These are phyloP conservation scores for Platysteira castanea DNA, from an alignment of 2,113 vertebrate species.

Conservation along the genomic window DNA sequence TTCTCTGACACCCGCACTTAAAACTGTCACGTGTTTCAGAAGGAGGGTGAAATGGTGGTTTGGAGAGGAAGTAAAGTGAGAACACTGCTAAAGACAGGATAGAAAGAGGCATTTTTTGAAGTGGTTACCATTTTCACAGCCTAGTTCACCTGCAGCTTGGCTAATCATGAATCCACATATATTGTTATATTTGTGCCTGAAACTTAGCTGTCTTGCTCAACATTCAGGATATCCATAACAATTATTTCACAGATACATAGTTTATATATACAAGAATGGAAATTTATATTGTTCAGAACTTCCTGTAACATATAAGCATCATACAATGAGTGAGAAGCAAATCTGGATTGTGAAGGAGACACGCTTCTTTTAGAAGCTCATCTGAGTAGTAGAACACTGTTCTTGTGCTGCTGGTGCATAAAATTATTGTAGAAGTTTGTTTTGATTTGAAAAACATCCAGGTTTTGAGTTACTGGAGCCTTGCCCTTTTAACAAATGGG, in stretches of 20 bases:
- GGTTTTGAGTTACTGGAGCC: background rate
- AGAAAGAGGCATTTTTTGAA: background rate
- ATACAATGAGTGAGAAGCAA: rapidly evolving
- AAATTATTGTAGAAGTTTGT: background rate
- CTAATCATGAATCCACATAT: background rate
- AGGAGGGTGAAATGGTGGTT: background rate
- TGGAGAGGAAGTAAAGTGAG: background rate
- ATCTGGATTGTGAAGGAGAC: background rate
- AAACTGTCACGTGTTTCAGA: rapidly evolving
- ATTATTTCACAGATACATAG: background rate
- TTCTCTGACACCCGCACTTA: background rate
- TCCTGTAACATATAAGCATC: background rate
- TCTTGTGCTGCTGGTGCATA: background rate
- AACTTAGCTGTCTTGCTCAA: background rate
- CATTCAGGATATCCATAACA: background rate
- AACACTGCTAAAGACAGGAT: background rate
- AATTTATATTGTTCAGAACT: background rate
- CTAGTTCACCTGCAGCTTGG: background rate
- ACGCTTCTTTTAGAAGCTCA: background rate
- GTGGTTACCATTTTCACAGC: background rate
- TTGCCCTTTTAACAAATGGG: background rate
- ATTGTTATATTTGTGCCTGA: background rate
- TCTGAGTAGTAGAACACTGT: background rate
- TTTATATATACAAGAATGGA: background rate
- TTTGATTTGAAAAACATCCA: background rate